Percentiles rank a stretch among this genome's conserved stretches.
Evolutionary conservation across 2,888 invertebrate species (phyloP).

Genomic region (Periphyllus acericola): DNA sequence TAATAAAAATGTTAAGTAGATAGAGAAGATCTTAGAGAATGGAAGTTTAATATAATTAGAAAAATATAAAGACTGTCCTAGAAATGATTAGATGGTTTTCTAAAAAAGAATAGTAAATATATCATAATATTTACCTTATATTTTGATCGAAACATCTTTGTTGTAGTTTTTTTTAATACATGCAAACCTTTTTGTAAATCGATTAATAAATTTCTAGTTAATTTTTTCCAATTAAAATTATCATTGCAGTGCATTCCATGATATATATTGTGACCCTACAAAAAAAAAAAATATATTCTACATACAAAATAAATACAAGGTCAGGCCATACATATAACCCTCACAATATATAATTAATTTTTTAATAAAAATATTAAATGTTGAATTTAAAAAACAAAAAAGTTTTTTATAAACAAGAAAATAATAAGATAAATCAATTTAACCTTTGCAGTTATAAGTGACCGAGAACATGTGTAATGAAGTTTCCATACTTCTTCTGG

Average conservation of each 20-base stretch:
- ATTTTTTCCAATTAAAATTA: constrained; percentile 69
- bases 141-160: constrained; percentile 77
- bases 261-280: constrained; percentile 80
- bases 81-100: not conserved
- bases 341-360: too few species aligned
- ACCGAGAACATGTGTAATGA: constrained; percentile 74
- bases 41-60: not conserved
- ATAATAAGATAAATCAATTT: not conserved
- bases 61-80: not conserved
- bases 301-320: not conserved
- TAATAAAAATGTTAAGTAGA: not conserved
- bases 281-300: not conserved
- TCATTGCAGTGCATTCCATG: constrained; percentile 79
- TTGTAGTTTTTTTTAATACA: constrained; percentile 73
- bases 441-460: constrained; percentile 54
- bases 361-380: not conserved
- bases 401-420: not conserved
- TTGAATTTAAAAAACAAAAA: not conserved
- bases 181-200: constrained; percentile 90
- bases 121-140: constrained; percentile 71
- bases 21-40: not conserved
- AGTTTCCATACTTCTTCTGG: constrained; percentile 81
- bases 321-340: not conserved
- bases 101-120: not conserved
- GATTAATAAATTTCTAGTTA: constrained; percentile 88